Base-by-base conservation (phyloP, 2,113 vertebrate genomes). In the Asarcornis scutulata region DNA sequence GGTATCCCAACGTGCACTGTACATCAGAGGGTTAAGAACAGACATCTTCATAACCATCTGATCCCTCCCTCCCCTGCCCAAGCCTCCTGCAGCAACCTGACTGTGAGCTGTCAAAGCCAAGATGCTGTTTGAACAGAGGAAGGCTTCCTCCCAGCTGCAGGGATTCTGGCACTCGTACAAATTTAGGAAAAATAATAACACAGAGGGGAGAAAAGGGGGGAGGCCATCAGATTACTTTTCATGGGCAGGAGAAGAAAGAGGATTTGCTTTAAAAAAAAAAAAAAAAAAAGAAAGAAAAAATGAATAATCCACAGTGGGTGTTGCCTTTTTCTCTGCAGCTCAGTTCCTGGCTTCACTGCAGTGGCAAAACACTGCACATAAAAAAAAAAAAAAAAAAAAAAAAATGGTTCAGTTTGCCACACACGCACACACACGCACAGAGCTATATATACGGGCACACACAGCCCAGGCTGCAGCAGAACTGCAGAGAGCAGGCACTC, bases 341-440 rank as follows among this genome's bases (percentile, higher is more conserved):
- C 84, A 94, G 64, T 86, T 93, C 93, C 87, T 95, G 76, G 96
- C 83, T 96, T 93, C 32, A 11, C 97, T 97, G 97, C 97, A 96
- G 97, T 91, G 91, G 91, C 94, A 96, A 95, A 97, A 96, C 97
- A 96, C 97, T 95, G 97, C 96, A 83, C 96, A 87, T 87, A 92
- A 93, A 96, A 96, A 48, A 96, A 48, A 46, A 46, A 38, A 38
- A 38, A 38, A 38, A 42, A 46, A 20, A 48, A n/a, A 91, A 78
- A 15, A 13, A 56, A 93, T 9, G 62, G 89, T 67, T 89, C 63
- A 32, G 62, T 92, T 91, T 89, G 85, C 86, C 59, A 14, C 32
- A 34, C 50, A 63, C 58, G 38, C 56, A 25, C 81, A 31, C 88
- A 36, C 53, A 4, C 78, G 6, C 42, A 42, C 22, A 5, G 66